phyloP scores from a whole-genome alignment of 1,140 invertebrate species.

The Brachionus angularis region DNA sequence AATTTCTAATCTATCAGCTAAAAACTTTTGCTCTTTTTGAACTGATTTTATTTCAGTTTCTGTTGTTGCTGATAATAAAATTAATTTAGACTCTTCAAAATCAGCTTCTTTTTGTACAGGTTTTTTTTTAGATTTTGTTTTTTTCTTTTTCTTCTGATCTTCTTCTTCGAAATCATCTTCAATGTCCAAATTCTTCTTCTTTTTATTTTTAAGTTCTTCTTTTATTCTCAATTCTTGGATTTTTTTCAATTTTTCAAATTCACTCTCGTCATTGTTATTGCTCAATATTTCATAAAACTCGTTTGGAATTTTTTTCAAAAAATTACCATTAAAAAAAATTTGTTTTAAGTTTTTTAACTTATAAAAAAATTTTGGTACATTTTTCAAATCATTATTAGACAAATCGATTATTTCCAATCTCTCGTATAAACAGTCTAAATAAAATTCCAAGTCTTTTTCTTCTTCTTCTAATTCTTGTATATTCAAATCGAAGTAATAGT shows the following conservation, averaged over 20 bases:
- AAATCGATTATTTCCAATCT: background rate
- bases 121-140: background rate
- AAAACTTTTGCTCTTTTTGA: background rate
- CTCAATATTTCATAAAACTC: conserved; percentile 4
- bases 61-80: background rate
- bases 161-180: background rate
- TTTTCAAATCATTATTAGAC: background rate
- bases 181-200: background rate
- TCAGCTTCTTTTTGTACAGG: no score
- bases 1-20: background rate
- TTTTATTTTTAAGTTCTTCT: background rate
- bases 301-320: conserved; percentile 3
- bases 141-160: background rate
- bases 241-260: conserved; percentile 5
- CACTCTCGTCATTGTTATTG: background rate
- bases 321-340: conserved; percentile 40
- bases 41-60: background rate
- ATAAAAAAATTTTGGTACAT: conserved; percentile 29
- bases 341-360: conserved; percentile 23
- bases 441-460: background rate
- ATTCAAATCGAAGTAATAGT: background rate
- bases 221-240: background rate
- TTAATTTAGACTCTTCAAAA: no score
- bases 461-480: background rate
- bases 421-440: background rate